Evolutionary conservation across 2,797 vertebrate genomes (phyloP).

Genomic region (Mionectes olivaceus): DNA sequence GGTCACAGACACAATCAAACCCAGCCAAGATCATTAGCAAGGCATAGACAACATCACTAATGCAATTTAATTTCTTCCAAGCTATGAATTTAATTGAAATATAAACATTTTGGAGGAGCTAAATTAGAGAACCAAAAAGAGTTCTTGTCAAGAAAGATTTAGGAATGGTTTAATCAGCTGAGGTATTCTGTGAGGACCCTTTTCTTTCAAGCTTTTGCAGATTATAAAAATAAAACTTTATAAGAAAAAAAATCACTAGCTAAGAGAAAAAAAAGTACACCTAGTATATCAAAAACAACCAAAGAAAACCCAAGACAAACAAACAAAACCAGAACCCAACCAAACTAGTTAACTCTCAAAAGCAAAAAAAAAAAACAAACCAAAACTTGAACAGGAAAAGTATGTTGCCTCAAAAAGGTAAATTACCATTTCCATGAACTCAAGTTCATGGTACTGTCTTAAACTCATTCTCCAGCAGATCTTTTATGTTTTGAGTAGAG

Average conservation of each 20-base stretch:
- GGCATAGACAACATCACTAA: neutral
- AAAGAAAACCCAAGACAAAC: neutral
- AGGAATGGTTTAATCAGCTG: neutral
- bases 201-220: neutral
- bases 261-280: neutral
- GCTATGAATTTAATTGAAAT: neutral
- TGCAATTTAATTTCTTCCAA: neutral
- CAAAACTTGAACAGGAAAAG: neutral
- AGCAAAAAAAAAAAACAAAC: neutral
- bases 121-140: neutral
- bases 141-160: neutral
- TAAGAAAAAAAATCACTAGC: neutral
- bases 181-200: neutral
- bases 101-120: neutral
- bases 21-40: neutral
- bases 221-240: neutral
- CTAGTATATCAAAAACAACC: neutral
- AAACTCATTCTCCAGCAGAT: neutral
- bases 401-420: neutral
- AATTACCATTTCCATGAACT: neutral
- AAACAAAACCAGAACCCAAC: rapidly evolving
- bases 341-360: neutral
- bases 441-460: neutral
- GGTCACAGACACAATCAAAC: neutral
- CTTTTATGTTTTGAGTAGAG: neutral